Percentiles rank a stretch among this genome's conserved stretches.
Evolutionary conservation across 2,113 vertebrate species (phyloP).

Genomic region (Rutilus rutilus): DNA sequence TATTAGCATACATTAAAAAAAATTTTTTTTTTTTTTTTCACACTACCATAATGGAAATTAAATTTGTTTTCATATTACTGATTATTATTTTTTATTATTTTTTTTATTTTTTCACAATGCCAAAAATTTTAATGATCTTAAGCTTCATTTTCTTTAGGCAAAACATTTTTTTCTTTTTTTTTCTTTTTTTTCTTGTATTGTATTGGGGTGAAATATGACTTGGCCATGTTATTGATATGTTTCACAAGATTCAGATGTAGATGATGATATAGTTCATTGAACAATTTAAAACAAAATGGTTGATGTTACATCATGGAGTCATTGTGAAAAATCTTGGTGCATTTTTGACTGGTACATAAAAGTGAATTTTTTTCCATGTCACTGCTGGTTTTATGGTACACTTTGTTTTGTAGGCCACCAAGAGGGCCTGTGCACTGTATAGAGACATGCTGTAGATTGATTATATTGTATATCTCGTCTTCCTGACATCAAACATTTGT

Average conservation of each 20-base stretch:
- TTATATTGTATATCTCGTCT: slow-evolving; percentile 79
- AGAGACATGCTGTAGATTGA: slow-evolving; percentile 75
- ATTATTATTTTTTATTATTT: background rate
- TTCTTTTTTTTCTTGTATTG: background rate
- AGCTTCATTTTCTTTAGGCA: background rate
- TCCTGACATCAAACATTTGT: slow-evolving; percentile 69
- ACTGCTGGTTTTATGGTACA: slow-evolving; percentile 68
- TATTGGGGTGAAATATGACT: background rate
- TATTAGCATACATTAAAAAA: background rate
- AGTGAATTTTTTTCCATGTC: slow-evolving; percentile 67
- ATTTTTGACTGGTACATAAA: slow-evolving; percentile 56
- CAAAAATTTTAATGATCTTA: background rate
- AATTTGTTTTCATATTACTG: background rate
- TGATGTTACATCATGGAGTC: slow-evolving; percentile 28
- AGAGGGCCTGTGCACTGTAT: slow-evolving; percentile 67
- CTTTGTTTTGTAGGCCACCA: slow-evolving; percentile 56
- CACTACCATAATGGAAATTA: background rate
- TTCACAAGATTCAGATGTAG: background rate
- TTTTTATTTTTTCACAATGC: background rate
- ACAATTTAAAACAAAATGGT: slow-evolving; percentile 5
- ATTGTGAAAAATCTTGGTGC: background rate
- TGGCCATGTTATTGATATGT: background rate
- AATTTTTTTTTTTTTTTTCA: background rate
- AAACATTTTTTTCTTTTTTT: too few species aligned
- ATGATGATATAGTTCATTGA: background rate